These are phyloP conservation scores for Colinus virginianus DNA, from an alignment of 2,113 vertebrate species.

Conservation along the genomic window DNA sequence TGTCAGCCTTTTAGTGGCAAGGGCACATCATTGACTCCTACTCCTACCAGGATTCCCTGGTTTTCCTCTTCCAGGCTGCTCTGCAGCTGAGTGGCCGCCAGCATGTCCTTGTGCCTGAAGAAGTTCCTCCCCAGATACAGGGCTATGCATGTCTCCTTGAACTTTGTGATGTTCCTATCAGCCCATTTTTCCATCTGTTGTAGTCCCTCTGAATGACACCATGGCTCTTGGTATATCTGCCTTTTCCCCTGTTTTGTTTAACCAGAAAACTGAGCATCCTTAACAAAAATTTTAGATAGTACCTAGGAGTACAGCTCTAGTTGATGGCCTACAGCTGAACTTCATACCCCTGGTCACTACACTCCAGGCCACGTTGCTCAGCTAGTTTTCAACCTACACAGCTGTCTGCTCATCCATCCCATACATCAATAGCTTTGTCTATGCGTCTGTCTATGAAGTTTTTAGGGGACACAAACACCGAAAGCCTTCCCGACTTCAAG, in stretches of 20 bases:
- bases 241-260: background rate
- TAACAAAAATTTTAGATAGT: background rate
- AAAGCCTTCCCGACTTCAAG: background rate
- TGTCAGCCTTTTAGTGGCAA: background rate
- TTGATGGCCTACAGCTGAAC: background rate
- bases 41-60: background rate
- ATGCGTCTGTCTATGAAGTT: background rate
- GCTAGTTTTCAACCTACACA: background rate
- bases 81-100: background rate
- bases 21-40: background rate
- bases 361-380: background rate
- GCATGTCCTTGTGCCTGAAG: background rate
- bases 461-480: background rate
- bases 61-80: background rate
- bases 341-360: background rate
- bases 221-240: background rate
- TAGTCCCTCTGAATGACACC: background rate
- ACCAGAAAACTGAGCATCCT: background rate
- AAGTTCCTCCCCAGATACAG: background rate
- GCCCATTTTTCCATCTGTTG: background rate
- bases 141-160: background rate
- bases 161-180: background rate
- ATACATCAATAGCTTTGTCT: background rate
- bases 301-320: background rate
- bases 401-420: background rate